Evolutionary conservation across 2,888 invertebrate genomes (phyloP).

Genomic region (Anticlea derivata): DNA sequence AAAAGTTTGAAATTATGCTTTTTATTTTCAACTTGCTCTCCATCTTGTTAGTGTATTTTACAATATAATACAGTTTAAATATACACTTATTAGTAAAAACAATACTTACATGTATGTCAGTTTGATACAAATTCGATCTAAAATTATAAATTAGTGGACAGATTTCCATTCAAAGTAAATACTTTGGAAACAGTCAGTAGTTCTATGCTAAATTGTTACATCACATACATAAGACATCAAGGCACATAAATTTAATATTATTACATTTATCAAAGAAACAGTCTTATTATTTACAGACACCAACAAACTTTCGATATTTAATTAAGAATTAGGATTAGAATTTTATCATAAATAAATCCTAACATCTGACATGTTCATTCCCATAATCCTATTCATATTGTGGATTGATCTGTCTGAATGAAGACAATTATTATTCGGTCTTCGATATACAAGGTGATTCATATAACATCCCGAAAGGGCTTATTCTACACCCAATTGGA

Average conservation of each 20-base stretch:
- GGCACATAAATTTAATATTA: slow-evolving; percentile 5
- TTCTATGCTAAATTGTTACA: slow-evolving; percentile 3
- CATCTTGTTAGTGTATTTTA: slow-evolving; percentile 50
- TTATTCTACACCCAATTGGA: too few relatives aligned
- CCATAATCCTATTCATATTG: too few relatives aligned
- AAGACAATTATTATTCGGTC: too few relatives aligned
- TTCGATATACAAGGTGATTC: too few relatives aligned
- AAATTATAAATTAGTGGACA: slow-evolving; percentile 38
- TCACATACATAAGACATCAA: background rate
- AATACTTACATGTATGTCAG: slow-evolving; percentile 7
- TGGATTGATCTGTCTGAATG: too few relatives aligned
- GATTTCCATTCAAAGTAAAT: slow-evolving; percentile 26
- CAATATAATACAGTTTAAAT: slow-evolving; percentile 60
- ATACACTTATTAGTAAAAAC: slow-evolving; percentile 40
- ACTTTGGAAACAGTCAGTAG: slow-evolving; percentile 5
- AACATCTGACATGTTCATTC: too few relatives aligned
- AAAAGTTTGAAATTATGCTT: slow-evolving; percentile 72
- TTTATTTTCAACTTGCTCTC: slow-evolving; percentile 54
- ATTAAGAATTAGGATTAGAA: too few relatives aligned
- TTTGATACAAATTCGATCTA: slow-evolving; percentile 40
- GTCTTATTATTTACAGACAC: slow-evolving; percentile 13
- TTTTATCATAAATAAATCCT: too few relatives aligned
- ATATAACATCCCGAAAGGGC: too few relatives aligned
- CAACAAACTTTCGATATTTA: too few relatives aligned
- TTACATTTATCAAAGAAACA: slow-evolving; percentile 4